Base-by-base conservation (phyloP, 2,797 vertebrate species). In the Sebastes matsubarae region DNA sequence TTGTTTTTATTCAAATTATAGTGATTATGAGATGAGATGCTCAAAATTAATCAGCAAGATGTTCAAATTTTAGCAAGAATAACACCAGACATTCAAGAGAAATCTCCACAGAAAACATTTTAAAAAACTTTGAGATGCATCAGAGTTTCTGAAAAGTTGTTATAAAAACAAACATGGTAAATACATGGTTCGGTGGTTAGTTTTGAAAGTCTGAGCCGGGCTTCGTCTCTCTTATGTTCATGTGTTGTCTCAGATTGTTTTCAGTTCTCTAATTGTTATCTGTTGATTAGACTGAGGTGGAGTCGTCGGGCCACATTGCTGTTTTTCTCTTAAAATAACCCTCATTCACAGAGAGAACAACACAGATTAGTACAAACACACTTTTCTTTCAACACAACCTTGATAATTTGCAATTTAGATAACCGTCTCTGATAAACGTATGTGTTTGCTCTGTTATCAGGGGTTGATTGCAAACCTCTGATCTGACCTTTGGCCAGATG, bases 401-500 rank as follows among this genome's bases (percentile, higher is more conserved):
- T 68, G 65, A 84, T 88, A 30, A 79, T 79, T 85, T 68, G 66
- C 11, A 20, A 60, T 85, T 77, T 42, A 78, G 72, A 85, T 79
- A 55, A 9, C 11, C 30, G 5, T 8, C 57, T 70, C 27, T 64
- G 80, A 89, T 89, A 80, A 77, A 36, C 14, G 14, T 77, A 66
- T 63, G 71, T 82, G 60, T 71, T 85, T 80, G 69, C 66, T 55
- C 72, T 69, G 74, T 80, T 86, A 84, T 90, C 92, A 72, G 60
- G 65, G 7, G 63, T 22, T 84, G 77, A 83, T 81, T 89, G 52
- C 54, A 80, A 72, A 80, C 66, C 65, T 61, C 16, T n/a, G 60
- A 66, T 46, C 13, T 77, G 81, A 87, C 84, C 91, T 92, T 93
- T 83, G 87, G 13, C 46, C 83, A 72, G 57, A 75, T 18, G 61